These are phyloP conservation scores for Austrolebias charrua DNA, from an alignment of 2,797 vertebrate genomes.

Conservation along the genomic window DNA sequence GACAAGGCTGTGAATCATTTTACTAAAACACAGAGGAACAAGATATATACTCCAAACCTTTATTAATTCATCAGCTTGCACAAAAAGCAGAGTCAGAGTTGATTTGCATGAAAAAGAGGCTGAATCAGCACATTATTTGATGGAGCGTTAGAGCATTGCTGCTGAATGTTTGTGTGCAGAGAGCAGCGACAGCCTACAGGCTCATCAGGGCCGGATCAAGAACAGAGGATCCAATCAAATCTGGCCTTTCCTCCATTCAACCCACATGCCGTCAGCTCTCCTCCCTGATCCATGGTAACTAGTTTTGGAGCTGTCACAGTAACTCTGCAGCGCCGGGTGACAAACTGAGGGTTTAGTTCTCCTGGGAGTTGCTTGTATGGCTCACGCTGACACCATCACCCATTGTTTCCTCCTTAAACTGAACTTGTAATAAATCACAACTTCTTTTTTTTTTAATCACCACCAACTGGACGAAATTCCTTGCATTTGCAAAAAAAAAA, in stretches of 20 bases:
- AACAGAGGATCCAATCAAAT: conserved; percentile 45
- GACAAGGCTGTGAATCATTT: neutral
- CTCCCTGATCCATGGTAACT: conserved; percentile 26
- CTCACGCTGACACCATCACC: conserved; percentile 9
- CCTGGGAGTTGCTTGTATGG: conserved; percentile 47
- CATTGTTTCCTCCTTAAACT: conserved; percentile 3
- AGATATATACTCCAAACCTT: conserved; percentile 60
- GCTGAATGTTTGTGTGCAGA: conserved; percentile 55
- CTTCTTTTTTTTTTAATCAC: neutral
- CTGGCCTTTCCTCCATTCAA: conserved; percentile 42
- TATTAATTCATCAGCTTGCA: conserved; percentile 63
- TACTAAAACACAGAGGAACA: neutral
- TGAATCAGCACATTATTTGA: conserved; percentile 51
- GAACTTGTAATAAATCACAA: conserved; percentile 10
- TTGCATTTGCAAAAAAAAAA: conserved; percentile 19
- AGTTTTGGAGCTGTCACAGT: conserved; percentile 42
- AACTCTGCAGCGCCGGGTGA: conserved; percentile 40
- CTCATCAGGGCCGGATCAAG: conserved; percentile 39
- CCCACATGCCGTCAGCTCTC: conserved; percentile 39
- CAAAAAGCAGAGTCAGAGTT: conserved; percentile 65
- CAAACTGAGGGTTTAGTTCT: conserved; percentile 27
- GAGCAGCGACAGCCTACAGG: conserved; percentile 41
- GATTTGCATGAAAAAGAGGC: conserved; percentile 52
- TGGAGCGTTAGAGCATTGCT: conserved; percentile 43
- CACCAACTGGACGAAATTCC: conserved; percentile 13